Evolutionary conservation across 2,888 invertebrate species (phyloP).

Genomic region (Sturmia bella): DNA sequence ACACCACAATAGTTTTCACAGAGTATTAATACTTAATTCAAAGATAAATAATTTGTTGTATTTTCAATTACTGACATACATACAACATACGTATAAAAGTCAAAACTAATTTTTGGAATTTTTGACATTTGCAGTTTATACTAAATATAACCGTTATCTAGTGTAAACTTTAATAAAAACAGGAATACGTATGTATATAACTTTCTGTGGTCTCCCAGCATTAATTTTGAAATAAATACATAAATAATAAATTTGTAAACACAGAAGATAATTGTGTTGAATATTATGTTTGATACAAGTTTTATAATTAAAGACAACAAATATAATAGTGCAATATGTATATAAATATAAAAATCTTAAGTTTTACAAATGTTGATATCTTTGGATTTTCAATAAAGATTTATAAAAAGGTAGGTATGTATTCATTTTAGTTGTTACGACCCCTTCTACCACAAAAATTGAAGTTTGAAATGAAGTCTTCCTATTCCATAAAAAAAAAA

Average conservation of each 20-base stretch:
- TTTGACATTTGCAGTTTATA: too few relatives aligned
- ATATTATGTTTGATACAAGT: too few relatives aligned
- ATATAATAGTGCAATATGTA: conserved; percentile 16
- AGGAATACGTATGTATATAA: not conserved
- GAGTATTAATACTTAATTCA: too few relatives aligned
- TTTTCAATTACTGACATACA: too few relatives aligned
- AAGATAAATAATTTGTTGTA: too few relatives aligned
- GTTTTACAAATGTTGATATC: conserved; percentile 34
- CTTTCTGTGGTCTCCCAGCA: conserved; percentile 52
- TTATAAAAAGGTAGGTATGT: conserved; percentile 2
- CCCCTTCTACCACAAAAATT: conserved; percentile 38
- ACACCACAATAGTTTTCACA: too few relatives aligned
- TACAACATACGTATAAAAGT: too few relatives aligned
- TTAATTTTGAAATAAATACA: conserved; percentile 1
- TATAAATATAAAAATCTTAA: conserved; percentile 21
- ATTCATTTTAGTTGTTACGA: conserved; percentile 23
- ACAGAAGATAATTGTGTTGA: not conserved
- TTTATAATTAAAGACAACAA: not conserved
- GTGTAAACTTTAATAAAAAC: not conserved
- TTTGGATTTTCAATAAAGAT: conserved; percentile 12
- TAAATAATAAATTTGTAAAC: conserved; percentile 19
- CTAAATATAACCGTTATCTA: conserved; percentile 2
- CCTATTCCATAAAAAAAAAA: not conserved
- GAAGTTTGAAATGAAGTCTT: not conserved
- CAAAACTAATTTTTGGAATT: too few relatives aligned